Base-by-base conservation (phyloP, 2,888 invertebrate species). In the Andrena minutula region DNA sequence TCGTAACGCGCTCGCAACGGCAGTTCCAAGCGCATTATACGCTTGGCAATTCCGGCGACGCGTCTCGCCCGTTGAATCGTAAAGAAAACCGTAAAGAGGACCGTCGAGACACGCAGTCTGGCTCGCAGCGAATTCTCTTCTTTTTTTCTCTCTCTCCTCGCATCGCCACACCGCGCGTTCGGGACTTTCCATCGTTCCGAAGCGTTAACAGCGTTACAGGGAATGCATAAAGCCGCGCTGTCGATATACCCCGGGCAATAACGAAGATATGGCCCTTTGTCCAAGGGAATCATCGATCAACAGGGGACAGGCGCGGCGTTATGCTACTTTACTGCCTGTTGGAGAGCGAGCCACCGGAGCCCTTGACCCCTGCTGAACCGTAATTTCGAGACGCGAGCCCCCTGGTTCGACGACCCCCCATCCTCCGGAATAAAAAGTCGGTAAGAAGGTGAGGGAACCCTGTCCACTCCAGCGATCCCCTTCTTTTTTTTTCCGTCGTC, bases 281-380 rank as follows among this genome's bases (percentile, higher is more conserved):
- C 79, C 86, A 49, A 74, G 53, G 77, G 82, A 81, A 86, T 88
- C 82, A 86, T 88, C 88, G 86, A 88, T 88, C 88, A 88, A 86
- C 77, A 65, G 58, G 69, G 72, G 81, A 70, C 85, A 75, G 83
- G 69, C 77, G 28, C 75, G 74, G 72, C 70, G 58, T 78, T 72
- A 75, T 69, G 77, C 79, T 80, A 84, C 79, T 86, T 88, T 86
- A 88, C 82, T 76, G 86, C 85, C 78, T 61, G 81, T 84, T 86
- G 84, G 85, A 88, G 75, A 80, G 73, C 82, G 49, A 75, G 53
- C 79, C 49, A 53, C 51, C 47, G 65, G 70, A 75, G 82, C 73
- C 78, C 81, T 85, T 86, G 86, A 86, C 86, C 87, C 30, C 26
- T 16, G 68, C 64, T 53, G 66, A 76, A 64, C 84, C 65, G 71